A percentile compares a stretch with the other conserved stretches of the same genome.
Evolutionary conservation across 1,140 invertebrate genomes (phyloP).

Genomic region (Pissodes strobi): DNA sequence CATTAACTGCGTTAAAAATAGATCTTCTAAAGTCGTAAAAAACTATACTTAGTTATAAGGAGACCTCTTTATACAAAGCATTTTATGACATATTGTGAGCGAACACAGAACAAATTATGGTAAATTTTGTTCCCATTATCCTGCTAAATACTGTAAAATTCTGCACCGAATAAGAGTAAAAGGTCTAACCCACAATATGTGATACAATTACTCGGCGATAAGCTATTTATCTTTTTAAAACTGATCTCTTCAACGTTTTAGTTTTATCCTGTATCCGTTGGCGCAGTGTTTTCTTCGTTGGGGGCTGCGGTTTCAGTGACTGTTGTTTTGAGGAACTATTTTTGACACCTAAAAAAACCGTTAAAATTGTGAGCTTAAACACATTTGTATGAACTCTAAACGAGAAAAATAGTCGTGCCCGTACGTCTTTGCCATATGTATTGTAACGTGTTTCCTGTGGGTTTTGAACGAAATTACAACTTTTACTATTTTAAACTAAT

Average conservation of each 20-base stretch:
- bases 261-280: conserved; percentile 34
- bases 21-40: conserved; percentile 5
- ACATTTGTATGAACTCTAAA: no score
- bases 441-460: no score
- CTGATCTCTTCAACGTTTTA: conserved; percentile 24
- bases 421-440: no score
- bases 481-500: no score
- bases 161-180: no score
- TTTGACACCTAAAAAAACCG: conserved; percentile 2
- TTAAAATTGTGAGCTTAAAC: neutral
- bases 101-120: neutral
- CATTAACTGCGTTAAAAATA: conserved; percentile 2
- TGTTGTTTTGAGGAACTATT: conserved; percentile 4
- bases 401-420: no score
- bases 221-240: conserved; percentile 25
- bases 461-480: no score
- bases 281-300: conserved; percentile 15
- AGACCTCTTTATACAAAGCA: neutral
- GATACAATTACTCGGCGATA: no score
- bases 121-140: neutral
- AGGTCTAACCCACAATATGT: no score
- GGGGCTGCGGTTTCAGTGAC: neutral
- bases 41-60: conserved; percentile 10
- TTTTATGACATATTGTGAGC: neutral
- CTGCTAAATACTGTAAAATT: no score